Conservation (phyloP, 2,888 invertebrate genomes). For the Crepidodera aurea region DNA sequence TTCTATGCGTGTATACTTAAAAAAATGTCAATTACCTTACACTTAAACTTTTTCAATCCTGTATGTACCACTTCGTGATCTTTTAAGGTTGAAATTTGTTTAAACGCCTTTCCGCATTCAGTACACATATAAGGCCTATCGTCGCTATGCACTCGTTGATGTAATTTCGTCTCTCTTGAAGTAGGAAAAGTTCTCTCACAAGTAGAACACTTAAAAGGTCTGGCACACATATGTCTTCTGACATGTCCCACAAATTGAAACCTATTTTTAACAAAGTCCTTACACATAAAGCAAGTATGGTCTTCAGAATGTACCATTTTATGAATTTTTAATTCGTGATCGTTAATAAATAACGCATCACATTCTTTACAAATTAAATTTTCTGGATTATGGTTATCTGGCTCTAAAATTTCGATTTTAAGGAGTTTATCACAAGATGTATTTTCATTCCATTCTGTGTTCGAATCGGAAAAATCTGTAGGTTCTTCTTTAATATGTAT, state of each 20-base stretch:
- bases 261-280: slow-evolving; percentile 42
- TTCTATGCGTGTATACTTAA: too few species aligned
- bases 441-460: slow-evolving; percentile 30
- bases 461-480: slow-evolving; percentile 16
- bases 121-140: slow-evolving; percentile 45
- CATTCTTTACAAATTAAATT: slow-evolving; percentile 34
- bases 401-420: slow-evolving; percentile 36
- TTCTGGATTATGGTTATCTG: slow-evolving; percentile 18
- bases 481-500: slow-evolving; percentile 28
- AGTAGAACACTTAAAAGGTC: slow-evolving; percentile 40
- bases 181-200: slow-evolving; percentile 41
- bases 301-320: slow-evolving; percentile 40
- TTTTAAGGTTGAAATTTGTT: slow-evolving; percentile 39
- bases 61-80: slow-evolving; percentile 45
- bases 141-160: slow-evolving; percentile 42
- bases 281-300: slow-evolving; percentile 42
- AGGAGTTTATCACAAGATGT: slow-evolving; percentile 28
- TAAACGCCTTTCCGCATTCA: slow-evolving; percentile 44
- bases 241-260: slow-evolving; percentile 43
- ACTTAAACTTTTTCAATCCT: slow-evolving; percentile 44
- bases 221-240: slow-evolving; percentile 42
- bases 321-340: slow-evolving; percentile 39
- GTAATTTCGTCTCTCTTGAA: slow-evolving; percentile 41
- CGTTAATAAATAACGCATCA: slow-evolving; percentile 37
- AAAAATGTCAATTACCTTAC: slow-evolving; percentile 37